A percentile compares a stretch with the other conserved stretches of the same genome.
phyloP scores from a whole-genome alignment of 92 coral and sea anemone species.

The Nematostella vectensis region DNA sequence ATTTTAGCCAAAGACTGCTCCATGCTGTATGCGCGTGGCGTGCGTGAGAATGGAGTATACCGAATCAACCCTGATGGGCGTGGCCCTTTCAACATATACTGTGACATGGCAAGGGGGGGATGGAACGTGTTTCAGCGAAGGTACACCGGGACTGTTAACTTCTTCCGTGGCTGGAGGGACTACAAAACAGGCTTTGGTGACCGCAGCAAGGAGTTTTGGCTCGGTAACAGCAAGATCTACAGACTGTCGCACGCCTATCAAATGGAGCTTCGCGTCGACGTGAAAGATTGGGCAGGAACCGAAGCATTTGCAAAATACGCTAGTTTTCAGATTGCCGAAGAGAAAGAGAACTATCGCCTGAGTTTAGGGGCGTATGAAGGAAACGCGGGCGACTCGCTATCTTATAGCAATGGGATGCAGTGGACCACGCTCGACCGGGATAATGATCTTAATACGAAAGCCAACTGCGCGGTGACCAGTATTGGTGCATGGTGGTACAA shows the following conservation, averaged over 20 bases:
- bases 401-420: conserved; percentile 25
- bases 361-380: conserved; percentile 27
- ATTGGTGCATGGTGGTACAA: conserved; percentile 54
- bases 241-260: conserved; percentile 21
- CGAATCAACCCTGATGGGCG: conserved; percentile 35
- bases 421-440: conserved; percentile 36
- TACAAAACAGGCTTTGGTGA: conserved; percentile 52
- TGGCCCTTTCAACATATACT: conserved; percentile 31
- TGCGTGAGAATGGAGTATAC: conserved; percentile 32
- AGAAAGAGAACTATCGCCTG: conserved; percentile 20
- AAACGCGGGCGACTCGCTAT: conserved; percentile 37
- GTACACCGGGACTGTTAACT: conserved; percentile 30
- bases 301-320: conserved; percentile 35
- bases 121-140: conserved; percentile 56
- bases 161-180: conserved; percentile 39
- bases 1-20: conserved; percentile 46
- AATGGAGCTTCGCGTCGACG: conserved; percentile 35
- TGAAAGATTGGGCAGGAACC: conserved; percentile 43
- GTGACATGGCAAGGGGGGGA: conserved; percentile 63
- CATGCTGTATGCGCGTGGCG: conserved; percentile 28
- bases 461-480: conserved; percentile 32
- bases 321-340: conserved; percentile 16
- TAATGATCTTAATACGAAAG: conserved; percentile 17
- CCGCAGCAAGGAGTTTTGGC: conserved; percentile 35
- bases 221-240: conserved; percentile 41